Percentiles rank a stretch among this genome's conserved stretches.
These are phyloP conservation scores for Mylabris sibirica DNA, from an alignment of 2,888 invertebrate genomes.

Conservation along the genomic window DNA sequence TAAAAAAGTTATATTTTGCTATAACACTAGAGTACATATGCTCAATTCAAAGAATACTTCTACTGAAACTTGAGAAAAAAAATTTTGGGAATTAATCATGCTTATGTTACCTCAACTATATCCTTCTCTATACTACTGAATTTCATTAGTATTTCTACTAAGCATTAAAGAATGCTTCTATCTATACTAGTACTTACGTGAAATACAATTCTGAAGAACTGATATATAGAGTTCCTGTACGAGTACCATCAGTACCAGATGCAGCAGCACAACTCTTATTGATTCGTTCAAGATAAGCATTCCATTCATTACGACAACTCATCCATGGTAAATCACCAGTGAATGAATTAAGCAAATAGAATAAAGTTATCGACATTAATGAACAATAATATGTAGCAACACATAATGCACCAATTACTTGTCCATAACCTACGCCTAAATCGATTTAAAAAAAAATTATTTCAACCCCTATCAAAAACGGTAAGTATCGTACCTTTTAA, in stretches of 20 bases:
- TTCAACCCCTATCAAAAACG: neutral
- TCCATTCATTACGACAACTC: constrained; percentile 15
- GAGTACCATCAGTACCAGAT: neutral
- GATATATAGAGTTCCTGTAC: neutral
- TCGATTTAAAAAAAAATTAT: too few relatives aligned
- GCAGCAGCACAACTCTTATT: constrained; percentile 17
- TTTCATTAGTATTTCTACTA: too few relatives aligned
- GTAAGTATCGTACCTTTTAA: too few relatives aligned
- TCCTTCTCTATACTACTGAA: too few relatives aligned
- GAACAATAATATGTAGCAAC: constrained; percentile 81
- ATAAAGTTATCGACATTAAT: constrained; percentile 75
- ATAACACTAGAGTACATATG: too few relatives aligned
- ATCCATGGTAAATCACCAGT: constrained; percentile 67
- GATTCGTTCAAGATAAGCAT: constrained; percentile 1
- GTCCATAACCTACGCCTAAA: constrained; percentile 74
- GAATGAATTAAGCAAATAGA: constrained; percentile 77
- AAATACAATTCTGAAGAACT: constrained; percentile 30
- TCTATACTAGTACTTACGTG: constrained; percentile 20
- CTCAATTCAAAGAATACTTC: too few relatives aligned
- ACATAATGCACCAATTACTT: constrained; percentile 69
- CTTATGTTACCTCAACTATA: too few relatives aligned
- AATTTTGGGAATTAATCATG: too few relatives aligned
- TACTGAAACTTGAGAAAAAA: too few relatives aligned
- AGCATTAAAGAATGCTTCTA: too few relatives aligned
- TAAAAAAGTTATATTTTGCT: too few relatives aligned